These are phyloP conservation scores for Clarias macrocephalus DNA, from an alignment of 2,113 vertebrate species.

Conservation along the genomic window DNA sequence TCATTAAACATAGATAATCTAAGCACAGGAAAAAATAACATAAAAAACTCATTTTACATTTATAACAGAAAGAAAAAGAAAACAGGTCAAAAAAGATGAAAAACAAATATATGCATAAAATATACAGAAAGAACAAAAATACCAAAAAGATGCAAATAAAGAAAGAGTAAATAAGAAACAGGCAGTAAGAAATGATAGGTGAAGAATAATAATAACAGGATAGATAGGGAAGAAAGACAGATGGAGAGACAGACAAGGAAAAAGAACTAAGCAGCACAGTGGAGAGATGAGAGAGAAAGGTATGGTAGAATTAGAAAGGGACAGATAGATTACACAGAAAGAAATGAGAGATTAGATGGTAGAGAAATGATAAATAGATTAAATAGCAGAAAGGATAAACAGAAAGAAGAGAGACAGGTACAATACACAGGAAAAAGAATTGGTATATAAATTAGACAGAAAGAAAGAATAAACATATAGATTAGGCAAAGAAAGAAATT, in stretches of 20 bases:
- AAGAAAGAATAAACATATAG: background rate
- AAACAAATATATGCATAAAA: background rate
- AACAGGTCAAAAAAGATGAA: too few relatives aligned
- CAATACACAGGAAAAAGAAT: too few relatives aligned
- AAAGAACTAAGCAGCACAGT: too few relatives aligned
- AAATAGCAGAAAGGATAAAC: too few relatives aligned
- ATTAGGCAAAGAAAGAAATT: too few relatives aligned
- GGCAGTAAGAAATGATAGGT: background rate
- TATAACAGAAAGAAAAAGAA: background rate
- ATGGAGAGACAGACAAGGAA: background rate
- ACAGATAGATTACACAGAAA: too few relatives aligned
- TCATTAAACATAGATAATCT: background rate
- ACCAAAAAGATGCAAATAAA: too few relatives aligned
- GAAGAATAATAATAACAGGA: background rate
- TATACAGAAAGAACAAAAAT: too few relatives aligned
- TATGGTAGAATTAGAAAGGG: background rate
- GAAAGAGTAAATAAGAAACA: background rate
- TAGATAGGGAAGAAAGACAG: background rate
- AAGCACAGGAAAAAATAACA: background rate
- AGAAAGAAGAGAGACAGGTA: too few relatives aligned
- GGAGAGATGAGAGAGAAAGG: background rate
- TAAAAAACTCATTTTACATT: background rate
- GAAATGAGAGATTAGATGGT: background rate
- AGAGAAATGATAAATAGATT: background rate
- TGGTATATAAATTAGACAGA: too few relatives aligned